Conservation (phyloP, 2,888 invertebrate species). For the Clunio marinus region DNA sequence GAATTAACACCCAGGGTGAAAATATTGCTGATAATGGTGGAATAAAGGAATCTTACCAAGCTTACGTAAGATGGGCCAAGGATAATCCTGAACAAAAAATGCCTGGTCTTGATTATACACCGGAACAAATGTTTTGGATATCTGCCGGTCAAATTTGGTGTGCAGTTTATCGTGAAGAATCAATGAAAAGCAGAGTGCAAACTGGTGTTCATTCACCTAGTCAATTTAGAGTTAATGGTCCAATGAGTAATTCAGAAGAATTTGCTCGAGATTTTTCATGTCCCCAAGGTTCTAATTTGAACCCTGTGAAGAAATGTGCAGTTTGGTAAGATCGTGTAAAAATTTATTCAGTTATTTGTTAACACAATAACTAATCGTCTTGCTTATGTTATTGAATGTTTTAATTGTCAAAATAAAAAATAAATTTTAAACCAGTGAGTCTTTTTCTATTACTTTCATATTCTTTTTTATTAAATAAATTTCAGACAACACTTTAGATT, state of each 20-base stretch:
- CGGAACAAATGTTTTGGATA: conserved; percentile 42
- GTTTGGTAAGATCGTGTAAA: conserved; percentile 82
- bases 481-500: too few relatives aligned
- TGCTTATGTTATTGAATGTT: too few relatives aligned
- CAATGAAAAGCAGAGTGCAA: conserved; percentile 40
- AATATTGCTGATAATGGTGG: conserved; percentile 40
- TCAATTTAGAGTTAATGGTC: conserved; percentile 42
- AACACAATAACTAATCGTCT: too few relatives aligned
- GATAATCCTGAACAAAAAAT: conserved; percentile 41
- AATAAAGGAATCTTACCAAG: conserved; percentile 42
- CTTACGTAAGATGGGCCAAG: conserved; percentile 42
- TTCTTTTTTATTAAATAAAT: too few relatives aligned
- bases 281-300: conserved; percentile 52
- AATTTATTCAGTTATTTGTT: too few relatives aligned
- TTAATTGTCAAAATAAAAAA: too few relatives aligned
- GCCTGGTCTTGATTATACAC: conserved; percentile 41
- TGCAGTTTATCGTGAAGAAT: conserved; percentile 41
- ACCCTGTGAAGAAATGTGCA: conserved; percentile 83
- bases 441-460: too few relatives aligned
- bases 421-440: too few relatives aligned
- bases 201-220: conserved; percentile 42
- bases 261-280: conserved; percentile 41
- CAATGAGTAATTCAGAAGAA: conserved; percentile 41
- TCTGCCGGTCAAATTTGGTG: conserved; percentile 43
- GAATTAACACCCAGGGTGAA: conserved; percentile 41